Evolutionary conservation across 2,113 vertebrate species (phyloP), one percentile per base, ranked within the genome.

Genomic region (Aldabrachelys gigantea): DNA sequence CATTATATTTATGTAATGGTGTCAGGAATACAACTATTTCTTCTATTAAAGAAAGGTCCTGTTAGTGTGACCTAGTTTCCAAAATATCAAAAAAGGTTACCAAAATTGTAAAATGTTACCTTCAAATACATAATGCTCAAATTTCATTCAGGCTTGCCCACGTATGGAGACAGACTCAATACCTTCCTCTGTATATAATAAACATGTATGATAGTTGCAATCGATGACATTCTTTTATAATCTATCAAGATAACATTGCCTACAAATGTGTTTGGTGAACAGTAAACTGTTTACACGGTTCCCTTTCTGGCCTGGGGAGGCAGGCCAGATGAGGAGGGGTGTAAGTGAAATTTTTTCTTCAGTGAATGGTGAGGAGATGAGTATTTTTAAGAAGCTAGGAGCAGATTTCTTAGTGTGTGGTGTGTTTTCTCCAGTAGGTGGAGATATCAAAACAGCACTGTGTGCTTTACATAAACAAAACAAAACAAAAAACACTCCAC

Each of bases 371-470:
- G 41, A 76, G 21, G 4, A 8, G 54, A 5, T 1, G 8, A 6
- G 4, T 3, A 10, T 29, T 89, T 62, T 88, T 29, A 22, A 2
- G 31, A 17, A 89, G 85, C n/a, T 0, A 0, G 49, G 9, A 25
- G 22, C 72, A 44, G 2, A 10, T 75, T 75, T 22, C 53, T 47
- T 83, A 81, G 29, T 21, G 57, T 11, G 47, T 27, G 53, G 14
- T 47, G 84, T 54, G 89, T 16, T 94, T 92, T 85, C 76, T 94
- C 94, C 95, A 95, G 96, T 93, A 90, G 85, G 89, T 91, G 94
- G 90, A 95, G 90, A 93, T 87, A 79, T 65, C 72, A 56, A 95
- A 92, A 76, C 85, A 31, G 82, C 17, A 27, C 65, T 78, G 95
- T 27, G 92, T 2, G 0, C 84, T n/a, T 82, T 13, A 10, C 5